Evolutionary conservation across 2,113 vertebrate species (phyloP), one percentile per base, ranked within the genome.

Genomic region (Cercocebus atys): DNA sequence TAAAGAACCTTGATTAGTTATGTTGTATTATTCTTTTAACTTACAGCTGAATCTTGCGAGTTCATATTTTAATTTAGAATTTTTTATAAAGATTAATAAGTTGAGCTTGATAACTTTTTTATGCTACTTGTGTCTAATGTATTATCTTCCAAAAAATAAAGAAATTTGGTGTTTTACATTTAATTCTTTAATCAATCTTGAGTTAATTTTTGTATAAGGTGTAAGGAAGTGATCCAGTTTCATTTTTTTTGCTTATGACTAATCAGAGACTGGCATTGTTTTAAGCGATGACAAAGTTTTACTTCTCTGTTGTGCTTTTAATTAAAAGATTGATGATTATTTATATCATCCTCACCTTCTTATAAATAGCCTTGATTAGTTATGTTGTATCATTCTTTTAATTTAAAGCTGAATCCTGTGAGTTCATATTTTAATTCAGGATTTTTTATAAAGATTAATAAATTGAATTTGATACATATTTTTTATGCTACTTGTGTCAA

Each of bases 371-470:
- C 20, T 13, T 80, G 43, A 35, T 70, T 88, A 20, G 23, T 47
- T 55, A 81, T 52, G 10, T 27, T 35, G 6, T 70, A 59, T 10
- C 70, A 61, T 35, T 52, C 35, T 83, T 88, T 79, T 59, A 78
- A 83, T 92, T 92, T 73, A 61, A 3, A 88, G 40, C 38, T 87
- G 17, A 9, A 40, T 17, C 68, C 35, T 30, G 23, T 52, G 17
- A 89, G 73, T 6, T 88, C 68, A 59, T 66, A 61, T 66, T 86
- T 87, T 57, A 86, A 76, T 70, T 73, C 66, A 68, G 35, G 5
- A n/a, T 43, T 85, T 96, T 88, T 82, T 16, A 76, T 52, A 73
- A 91, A 45, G n/a, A 76, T 61, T 80, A 90, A 87, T 87, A 90
- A 50, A 43, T 45, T 57, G 25, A 80, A 82, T 92, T 27, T 75